A percentile compares a stretch with the other conserved stretches of the same genome.
These are phyloP conservation scores for Sebastes itinus DNA, from an alignment of 2,797 vertebrate species.

Conservation along the genomic window DNA sequence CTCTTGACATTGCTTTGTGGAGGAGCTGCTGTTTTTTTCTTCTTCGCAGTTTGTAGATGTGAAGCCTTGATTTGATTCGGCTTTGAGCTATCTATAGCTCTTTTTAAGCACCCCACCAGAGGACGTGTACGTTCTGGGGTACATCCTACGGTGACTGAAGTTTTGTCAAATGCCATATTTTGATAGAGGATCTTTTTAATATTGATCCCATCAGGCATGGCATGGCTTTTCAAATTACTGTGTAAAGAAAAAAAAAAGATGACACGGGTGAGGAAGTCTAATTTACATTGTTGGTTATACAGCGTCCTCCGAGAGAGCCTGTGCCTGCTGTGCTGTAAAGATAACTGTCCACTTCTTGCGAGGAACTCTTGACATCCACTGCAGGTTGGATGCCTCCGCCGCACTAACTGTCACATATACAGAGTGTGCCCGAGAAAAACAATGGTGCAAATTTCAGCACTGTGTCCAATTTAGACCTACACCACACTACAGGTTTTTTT, in stretches of 20 bases:
- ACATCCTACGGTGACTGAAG: constrained; percentile 45
- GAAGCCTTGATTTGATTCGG: constrained; percentile 71
- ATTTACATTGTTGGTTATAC: constrained; percentile 27
- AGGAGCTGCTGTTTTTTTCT: constrained; percentile 35
- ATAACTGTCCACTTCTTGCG: constrained; percentile 51
- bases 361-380: constrained; percentile 50
- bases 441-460: constrained; percentile 54
- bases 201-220: constrained; percentile 28
- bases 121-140: constrained; percentile 49
- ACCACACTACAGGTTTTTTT: constrained; percentile 67
- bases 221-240: constrained; percentile 10
- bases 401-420: constrained; percentile 51
- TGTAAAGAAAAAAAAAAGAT: constrained; percentile 10
- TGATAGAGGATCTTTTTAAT: constrained; percentile 26
- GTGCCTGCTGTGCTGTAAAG: constrained; percentile 47
- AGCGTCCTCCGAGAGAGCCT: constrained; percentile 10
- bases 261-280: constrained; percentile 4
- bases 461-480: constrained; percentile 75
- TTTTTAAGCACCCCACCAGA: constrained; percentile 59
- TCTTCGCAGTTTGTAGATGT: constrained; percentile 61
- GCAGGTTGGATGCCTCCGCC: constrained; percentile 43
- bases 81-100: constrained; percentile 76
- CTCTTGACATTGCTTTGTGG: constrained; percentile 77
- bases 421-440: constrained; percentile 42
- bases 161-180: constrained; percentile 47